Base-by-base conservation (phyloP, 2,797 vertebrate genomes). In the Dicrostonyx torquatus region DNA sequence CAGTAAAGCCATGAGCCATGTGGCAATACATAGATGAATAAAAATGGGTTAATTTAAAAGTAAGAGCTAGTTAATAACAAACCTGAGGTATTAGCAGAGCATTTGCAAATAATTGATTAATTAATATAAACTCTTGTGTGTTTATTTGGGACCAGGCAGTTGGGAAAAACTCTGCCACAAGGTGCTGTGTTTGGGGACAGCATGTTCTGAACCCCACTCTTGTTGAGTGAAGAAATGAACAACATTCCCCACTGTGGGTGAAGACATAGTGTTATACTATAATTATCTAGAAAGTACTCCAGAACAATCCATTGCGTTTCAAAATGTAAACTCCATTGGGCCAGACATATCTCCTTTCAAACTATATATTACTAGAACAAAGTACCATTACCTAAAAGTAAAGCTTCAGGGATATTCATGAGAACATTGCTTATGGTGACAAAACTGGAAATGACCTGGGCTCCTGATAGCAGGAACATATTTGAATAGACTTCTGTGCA, bases 401-500 rank as follows among this genome's bases (percentile, higher is more conserved):
- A 31, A 91, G 34, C 14, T 68, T 15, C 24, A 70, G 43, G 40
- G 31, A 75, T 82, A 34, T 80, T 89, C 77, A 45, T 43, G 7
- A 73, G 40, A 79, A 73, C 43, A 60, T 73, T 80, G 80, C 5
- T 86, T 93, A 40, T 24, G 66, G 26, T 70, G 45, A 70, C 43
- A 88, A 72, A 77, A 37, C 0, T 79, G 31, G 24, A 73, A 82
- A 91, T 95, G 87, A 91, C 9, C 15, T 78, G 24, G 88, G 77
- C 26, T 20, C 60, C 66, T 53, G 88, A 55, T 8, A 77, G 43
- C 31, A 85, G 29, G 83, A 12, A 88, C 92, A 92, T 64, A 10
- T 87, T 83, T 60, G 34, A 90, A 22, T 64, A 84, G 70, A 78
- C 70, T 76, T 94, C 87, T 79, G 72, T 90, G 10, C 26, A 90